Conservation (phyloP, 2,113 vertebrate species). For the Seriola quinqueradiata region DNA sequence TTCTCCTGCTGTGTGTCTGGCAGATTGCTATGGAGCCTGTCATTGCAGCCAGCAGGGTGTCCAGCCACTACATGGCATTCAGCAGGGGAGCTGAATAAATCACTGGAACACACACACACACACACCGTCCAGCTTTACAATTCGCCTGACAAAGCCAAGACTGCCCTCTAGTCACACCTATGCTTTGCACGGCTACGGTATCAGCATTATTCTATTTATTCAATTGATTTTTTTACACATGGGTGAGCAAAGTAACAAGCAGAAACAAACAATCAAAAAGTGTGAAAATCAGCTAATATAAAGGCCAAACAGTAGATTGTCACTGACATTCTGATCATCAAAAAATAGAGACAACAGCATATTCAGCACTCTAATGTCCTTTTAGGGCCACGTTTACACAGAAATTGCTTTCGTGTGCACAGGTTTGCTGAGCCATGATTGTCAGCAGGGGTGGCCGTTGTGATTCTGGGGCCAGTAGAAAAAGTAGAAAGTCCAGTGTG, state of each 20-base stretch:
- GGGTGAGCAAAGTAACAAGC: background rate
- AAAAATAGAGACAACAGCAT: background rate
- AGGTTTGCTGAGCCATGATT: background rate
- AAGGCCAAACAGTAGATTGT: background rate
- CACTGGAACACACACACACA: slow-evolving; percentile 86
- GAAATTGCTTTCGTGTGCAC: background rate
- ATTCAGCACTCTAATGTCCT: background rate
- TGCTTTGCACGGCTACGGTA: slow-evolving; percentile 27
- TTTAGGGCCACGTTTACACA: background rate
- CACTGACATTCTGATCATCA: background rate
- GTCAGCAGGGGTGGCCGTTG: background rate
- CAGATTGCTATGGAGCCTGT: slow-evolving; percentile 83
- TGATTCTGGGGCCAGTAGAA: background rate
- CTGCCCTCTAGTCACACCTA: slow-evolving; percentile 66
- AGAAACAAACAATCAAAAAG: background rate
- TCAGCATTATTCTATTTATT: slow-evolving; percentile 28
- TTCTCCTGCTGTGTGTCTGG: slow-evolving; percentile 81
- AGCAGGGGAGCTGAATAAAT: slow-evolving; percentile 89
- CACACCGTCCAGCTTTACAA: slow-evolving; percentile 67
- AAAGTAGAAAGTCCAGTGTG: background rate
- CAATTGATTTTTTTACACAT: slow-evolving; percentile 21
- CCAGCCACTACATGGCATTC: slow-evolving; percentile 85
- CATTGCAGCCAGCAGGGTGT: slow-evolving; percentile 86
- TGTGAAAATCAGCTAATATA: background rate
- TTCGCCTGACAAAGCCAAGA: slow-evolving; percentile 59